Conservation (phyloP, 2,797 vertebrate species). For the Hemitrygon akajei region DNA sequence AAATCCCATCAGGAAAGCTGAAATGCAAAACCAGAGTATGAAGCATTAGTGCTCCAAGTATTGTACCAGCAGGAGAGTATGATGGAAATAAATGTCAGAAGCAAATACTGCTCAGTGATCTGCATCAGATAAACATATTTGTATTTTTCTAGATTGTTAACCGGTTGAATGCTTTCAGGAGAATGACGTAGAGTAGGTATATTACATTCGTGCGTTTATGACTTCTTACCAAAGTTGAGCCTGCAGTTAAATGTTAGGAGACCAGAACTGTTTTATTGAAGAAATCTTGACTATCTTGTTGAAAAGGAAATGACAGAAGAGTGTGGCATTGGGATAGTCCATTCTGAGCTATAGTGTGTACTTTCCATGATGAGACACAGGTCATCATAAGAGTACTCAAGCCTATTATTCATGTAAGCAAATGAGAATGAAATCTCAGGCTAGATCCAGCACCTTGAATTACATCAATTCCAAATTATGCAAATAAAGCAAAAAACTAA, state of each 20-base stretch:
- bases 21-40: background rate
- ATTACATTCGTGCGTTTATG: background rate
- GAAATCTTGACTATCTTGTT: background rate
- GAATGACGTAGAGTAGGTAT: background rate
- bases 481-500: too few species aligned
- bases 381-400: background rate
- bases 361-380: background rate
- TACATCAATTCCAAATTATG: background rate
- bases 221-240: background rate
- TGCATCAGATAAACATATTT: background rate
- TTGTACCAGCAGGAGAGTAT: background rate
- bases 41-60: background rate
- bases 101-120: background rate
- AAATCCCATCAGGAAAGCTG: background rate
- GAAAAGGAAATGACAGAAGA: background rate
- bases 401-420: background rate
- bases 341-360: background rate
- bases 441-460: background rate
- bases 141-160: background rate
- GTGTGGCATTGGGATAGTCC: background rate
- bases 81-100: slow-evolving; percentile 1
- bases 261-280: background rate
- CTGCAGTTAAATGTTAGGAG: background rate
- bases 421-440: background rate
- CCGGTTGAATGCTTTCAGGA: background rate